These are phyloP conservation scores for Sternarchorhynchus goeldii DNA, from an alignment of 2,797 vertebrate genomes.

Conservation along the genomic window DNA sequence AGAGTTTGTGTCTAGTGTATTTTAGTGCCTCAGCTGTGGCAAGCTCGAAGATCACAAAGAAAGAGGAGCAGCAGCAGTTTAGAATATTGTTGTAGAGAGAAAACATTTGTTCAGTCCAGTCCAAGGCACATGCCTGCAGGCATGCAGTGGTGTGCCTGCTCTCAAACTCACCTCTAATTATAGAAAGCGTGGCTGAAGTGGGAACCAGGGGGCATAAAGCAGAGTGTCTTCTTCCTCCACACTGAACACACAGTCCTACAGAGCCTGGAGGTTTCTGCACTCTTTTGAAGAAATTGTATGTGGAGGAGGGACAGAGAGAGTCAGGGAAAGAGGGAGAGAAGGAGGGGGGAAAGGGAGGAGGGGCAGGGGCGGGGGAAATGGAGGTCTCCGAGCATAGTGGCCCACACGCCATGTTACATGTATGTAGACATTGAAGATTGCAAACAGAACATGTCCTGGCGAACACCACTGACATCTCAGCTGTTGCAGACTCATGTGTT, in stretches of 20 bases:
- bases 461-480: slow-evolving; percentile 40
- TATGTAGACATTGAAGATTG: neutral
- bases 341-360: neutral
- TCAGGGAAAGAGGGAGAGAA: too few species aligned
- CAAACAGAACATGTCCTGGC: slow-evolving; percentile 43
- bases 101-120: neutral
- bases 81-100: too few species aligned
- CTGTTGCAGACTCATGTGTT: slow-evolving; percentile 66
- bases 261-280: slow-evolving; percentile 30
- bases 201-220: slow-evolving; percentile 18
- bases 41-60: too few species aligned
- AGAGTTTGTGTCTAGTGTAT: too few species aligned
- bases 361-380: slow-evolving; percentile 1
- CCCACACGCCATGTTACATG: too few species aligned
- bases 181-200: slow-evolving; percentile 54
- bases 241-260: slow-evolving; percentile 24
- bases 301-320: neutral
- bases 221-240: slow-evolving; percentile 13
- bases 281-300: slow-evolving; percentile 40
- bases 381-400: neutral
- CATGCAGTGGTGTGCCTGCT: slow-evolving; percentile 1
- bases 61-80: too few species aligned
- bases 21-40: too few species aligned
- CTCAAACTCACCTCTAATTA: slow-evolving; percentile 61
- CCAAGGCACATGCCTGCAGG: neutral